Percentiles rank a stretch among this genome's conserved stretches.
These are phyloP conservation scores for Mythimna impura DNA, from an alignment of 2,888 invertebrate species.

Conservation along the genomic window DNA sequence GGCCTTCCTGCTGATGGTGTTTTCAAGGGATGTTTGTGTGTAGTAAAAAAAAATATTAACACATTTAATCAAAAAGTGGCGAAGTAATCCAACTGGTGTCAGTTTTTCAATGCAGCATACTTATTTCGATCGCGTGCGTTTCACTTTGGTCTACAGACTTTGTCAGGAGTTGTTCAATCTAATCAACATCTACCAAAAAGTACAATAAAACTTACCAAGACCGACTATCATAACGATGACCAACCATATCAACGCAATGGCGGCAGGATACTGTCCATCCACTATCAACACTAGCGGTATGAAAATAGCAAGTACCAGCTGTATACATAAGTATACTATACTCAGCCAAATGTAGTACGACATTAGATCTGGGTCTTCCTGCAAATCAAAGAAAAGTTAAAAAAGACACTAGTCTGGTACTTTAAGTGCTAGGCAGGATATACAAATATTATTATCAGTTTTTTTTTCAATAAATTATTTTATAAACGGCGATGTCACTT, in stretches of 20 bases:
- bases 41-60: background rate
- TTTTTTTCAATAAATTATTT: too few species aligned
- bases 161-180: background rate
- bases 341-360: conserved; percentile 67
- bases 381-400: conserved; percentile 22
- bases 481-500: too few species aligned
- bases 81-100: background rate
- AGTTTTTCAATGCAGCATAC: background rate
- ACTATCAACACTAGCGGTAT: conserved; percentile 61
- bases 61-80: background rate
- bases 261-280: conserved; percentile 57
- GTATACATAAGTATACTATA: conserved; percentile 57
- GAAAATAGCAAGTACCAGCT: conserved; percentile 58
- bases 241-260: conserved; percentile 61
- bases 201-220: conserved; percentile 46
- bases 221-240: conserved; percentile 60
- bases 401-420: too few species aligned
- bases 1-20: background rate
- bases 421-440: too few species aligned
- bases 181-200: background rate
- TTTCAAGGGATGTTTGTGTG: background rate
- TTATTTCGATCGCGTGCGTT: background rate
- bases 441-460: too few species aligned
- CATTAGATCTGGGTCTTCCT: conserved; percentile 64
- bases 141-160: too few species aligned